These are phyloP conservation scores for Lampris megalopsis DNA, from an alignment of 2,113 vertebrate genomes.

Conservation along the genomic window DNA sequence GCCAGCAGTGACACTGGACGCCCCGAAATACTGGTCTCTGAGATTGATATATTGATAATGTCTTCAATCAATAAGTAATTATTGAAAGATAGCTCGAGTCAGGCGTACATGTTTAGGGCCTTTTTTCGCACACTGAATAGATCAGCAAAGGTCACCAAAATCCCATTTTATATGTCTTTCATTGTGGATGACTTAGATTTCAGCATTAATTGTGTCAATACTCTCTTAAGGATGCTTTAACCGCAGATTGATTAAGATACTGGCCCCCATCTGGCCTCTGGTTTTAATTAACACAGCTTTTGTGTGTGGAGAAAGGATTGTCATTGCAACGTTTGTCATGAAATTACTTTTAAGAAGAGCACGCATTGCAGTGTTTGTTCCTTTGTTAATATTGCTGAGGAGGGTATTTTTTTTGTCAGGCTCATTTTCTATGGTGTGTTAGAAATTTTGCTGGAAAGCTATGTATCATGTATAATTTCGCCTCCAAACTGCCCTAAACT, in stretches of 20 bases:
- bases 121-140: constrained; percentile 13
- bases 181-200: constrained; percentile 15
- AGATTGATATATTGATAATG: too few relatives aligned
- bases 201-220: constrained; percentile 30
- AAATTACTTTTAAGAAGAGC: too few relatives aligned
- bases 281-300: constrained; percentile 55
- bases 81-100: constrained; percentile 1
- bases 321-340: too few relatives aligned
- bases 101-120: constrained; percentile 10
- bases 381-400: too few relatives aligned
- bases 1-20: too few relatives aligned
- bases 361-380: too few relatives aligned
- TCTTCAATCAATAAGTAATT: background rate
- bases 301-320: background rate
- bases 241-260: constrained; percentile 44
- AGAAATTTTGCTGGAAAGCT: too few relatives aligned
- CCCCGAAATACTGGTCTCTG: too few relatives aligned
- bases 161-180: constrained; percentile 20
- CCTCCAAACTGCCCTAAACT: too few relatives aligned
- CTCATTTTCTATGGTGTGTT: too few relatives aligned
- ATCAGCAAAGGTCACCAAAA: background rate
- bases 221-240: constrained; percentile 40
- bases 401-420: too few relatives aligned
- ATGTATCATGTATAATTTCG: too few relatives aligned
- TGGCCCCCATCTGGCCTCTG: constrained; percentile 41